Evolutionary conservation across 2,888 invertebrate genomes (phyloP).

Genomic region (Laothoe populi): DNA sequence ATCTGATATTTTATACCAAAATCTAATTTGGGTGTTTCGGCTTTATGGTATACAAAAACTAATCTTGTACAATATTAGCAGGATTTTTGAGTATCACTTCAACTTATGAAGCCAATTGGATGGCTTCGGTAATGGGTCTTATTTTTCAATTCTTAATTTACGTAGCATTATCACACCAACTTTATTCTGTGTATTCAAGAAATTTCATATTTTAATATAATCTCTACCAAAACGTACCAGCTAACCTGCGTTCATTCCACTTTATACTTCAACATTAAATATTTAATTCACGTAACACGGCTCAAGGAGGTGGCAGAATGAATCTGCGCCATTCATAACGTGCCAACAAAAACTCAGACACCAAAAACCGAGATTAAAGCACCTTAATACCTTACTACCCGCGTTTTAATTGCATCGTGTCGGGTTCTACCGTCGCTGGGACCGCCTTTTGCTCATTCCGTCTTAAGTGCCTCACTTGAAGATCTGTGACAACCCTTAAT

Average conservation of each 20-base stretch:
- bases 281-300: constrained; percentile 4
- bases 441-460: constrained; percentile 69
- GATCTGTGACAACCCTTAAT: constrained; percentile 65
- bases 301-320: constrained; percentile 13
- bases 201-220: no score
- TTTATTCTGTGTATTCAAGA: no score
- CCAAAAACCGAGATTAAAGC: constrained; percentile 23
- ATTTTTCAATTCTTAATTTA: no score
- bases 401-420: constrained; percentile 62
- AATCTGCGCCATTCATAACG: constrained; percentile 11
- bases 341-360: constrained; percentile 21
- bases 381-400: constrained; percentile 30
- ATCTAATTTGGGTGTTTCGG: no score
- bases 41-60: no score
- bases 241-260: neutral
- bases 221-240: neutral
- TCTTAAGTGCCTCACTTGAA: constrained; percentile 57
- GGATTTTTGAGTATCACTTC: no score
- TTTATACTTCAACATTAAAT: neutral
- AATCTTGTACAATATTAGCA: no score
- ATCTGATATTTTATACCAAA: no score
- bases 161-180: no score
- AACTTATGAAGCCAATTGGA: no score
- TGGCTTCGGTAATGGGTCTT: no score
- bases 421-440: constrained; percentile 48